Percentiles rank a stretch among this genome's conserved stretches.
These are phyloP conservation scores for Drosophila macrospina DNA, from an alignment of 2,888 invertebrate species.

Conservation along the genomic window DNA sequence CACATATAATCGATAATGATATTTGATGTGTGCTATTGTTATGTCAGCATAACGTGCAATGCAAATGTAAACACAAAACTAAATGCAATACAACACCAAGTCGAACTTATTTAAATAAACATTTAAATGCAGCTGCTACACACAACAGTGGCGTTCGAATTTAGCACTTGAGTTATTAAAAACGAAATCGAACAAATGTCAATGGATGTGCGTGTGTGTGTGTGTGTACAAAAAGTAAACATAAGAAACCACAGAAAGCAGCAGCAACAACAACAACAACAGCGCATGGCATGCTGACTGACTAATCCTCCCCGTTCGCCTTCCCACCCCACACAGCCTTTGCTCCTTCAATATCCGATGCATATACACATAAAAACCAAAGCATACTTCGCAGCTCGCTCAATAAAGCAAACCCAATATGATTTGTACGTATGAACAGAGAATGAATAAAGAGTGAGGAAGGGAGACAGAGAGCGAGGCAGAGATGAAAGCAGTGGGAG, in stretches of 20 bases:
- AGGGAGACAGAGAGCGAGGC: background rate
- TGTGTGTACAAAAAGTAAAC: constrained; percentile 23
- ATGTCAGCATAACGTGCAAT: no score
- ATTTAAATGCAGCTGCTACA: constrained; percentile 4
- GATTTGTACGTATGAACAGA: constrained; percentile 38
- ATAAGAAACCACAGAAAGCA: background rate
- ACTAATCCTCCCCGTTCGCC: constrained; percentile 29
- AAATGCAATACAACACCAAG: background rate
- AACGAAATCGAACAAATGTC: constrained; percentile 37
- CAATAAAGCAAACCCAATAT: constrained; percentile 69
- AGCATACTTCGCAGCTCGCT: constrained; percentile 58
- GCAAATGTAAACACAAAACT: no score
- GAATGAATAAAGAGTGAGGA: background rate
- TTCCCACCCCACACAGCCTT: constrained; percentile 15
- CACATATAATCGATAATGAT: no score
- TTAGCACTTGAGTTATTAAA: constrained; percentile 48
- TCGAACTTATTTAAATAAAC: constrained; percentile 1
- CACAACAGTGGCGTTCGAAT: no score
- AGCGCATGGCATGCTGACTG: constrained; percentile 33
- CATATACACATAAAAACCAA: constrained; percentile 52
- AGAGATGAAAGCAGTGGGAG: background rate
- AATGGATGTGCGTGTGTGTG: constrained; percentile 19
- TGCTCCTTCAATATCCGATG: constrained; percentile 29
- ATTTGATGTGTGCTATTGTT: no score
- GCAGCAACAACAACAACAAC: constrained; percentile 7